Percentiles rank a stretch among this genome's conserved stretches.
These are phyloP conservation scores for Coracias cyanogaster DNA, from an alignment of 2,797 vertebrate genomes.

Conservation along the genomic window DNA sequence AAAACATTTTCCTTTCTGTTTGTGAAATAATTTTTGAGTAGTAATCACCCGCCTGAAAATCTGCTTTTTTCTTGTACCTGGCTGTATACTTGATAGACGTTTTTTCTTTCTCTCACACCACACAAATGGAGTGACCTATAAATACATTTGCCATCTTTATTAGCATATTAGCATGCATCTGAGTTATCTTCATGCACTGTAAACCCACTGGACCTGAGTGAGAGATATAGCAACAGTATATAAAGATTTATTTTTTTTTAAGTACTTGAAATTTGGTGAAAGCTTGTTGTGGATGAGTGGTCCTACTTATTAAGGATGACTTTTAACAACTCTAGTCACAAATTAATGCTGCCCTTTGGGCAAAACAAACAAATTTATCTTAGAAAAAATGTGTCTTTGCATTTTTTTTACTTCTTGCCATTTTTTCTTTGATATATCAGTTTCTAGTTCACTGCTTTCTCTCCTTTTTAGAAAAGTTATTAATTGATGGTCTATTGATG, in stretches of 20 bases:
- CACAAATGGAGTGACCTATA: neutral
- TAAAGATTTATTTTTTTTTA: neutral
- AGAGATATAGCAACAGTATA: neutral
- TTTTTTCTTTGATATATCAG: neutral
- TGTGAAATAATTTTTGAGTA: neutral
- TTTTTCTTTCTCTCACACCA: neutral
- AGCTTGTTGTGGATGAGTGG: neutral
- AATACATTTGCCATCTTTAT: neutral
- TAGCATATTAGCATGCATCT: neutral
- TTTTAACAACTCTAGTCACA: neutral
- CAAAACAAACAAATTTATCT: neutral
- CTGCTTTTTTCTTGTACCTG: neutral
- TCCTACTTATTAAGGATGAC: neutral
- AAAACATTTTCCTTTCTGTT: neutral
- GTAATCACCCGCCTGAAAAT: neutral
- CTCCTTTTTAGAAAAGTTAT: neutral
- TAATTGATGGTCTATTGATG: conserved; percentile 22
- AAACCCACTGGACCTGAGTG: neutral
- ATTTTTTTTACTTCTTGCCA: neutral
- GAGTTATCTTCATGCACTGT: neutral
- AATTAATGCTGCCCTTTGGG: neutral
- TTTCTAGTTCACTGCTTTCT: neutral
- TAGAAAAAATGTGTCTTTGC: neutral
- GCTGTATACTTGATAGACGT: neutral
- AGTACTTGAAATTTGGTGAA: neutral